Base-by-base conservation (phyloP, 1,140 invertebrate genomes). In the Helicoverpa armigera region DNA sequence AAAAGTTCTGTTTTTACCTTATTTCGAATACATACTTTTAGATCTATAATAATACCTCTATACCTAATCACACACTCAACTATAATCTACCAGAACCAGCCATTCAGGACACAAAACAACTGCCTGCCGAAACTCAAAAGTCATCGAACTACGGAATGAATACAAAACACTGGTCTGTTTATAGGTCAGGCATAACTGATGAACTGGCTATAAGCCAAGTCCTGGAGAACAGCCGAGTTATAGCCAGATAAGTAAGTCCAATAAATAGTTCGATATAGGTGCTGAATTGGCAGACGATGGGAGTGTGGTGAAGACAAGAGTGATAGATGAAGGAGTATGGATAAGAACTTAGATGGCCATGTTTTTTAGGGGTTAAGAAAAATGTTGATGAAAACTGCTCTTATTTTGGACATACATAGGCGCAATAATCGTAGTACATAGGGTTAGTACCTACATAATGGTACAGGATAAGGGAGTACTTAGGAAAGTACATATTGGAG, bases 121-220 rank as follows among this genome's bases (percentile, higher is more conserved):
- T 61, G 58, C 31, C 58, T 29, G n/a, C 2, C 5, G n/a, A 23
- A 51, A 53, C 69, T 54, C 13, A 31, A 72, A 72, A 72, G 69
- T 72, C 69, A 72, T 72, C 69, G 69, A 72, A 72, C 69, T 72
- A 1, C 2, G 11, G n/a, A 51, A 29, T 72, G 69, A 72, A 12
- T 54, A 29, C 69, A 72, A 72, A 72, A 72, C 12, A 31, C 11
- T 72, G 50, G 12, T 18, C 48, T 69, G 65, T 72, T 72, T 72
- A 72, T 72, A 72, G 69, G 69, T 72, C 69, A 72, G 50, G 5
- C 48, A 72, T 72, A 72, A 72, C 69, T 54, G 69, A 72, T 72
- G 69, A 72, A 72, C 69, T 72, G 69, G 69, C 69, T 3, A 1
- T 3, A 4, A 18, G 69, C 69, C 69, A 72, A 18, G 23, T 31